Conservation (phyloP, 2,797 vertebrate species). For the Aulostomus chinensis region DNA sequence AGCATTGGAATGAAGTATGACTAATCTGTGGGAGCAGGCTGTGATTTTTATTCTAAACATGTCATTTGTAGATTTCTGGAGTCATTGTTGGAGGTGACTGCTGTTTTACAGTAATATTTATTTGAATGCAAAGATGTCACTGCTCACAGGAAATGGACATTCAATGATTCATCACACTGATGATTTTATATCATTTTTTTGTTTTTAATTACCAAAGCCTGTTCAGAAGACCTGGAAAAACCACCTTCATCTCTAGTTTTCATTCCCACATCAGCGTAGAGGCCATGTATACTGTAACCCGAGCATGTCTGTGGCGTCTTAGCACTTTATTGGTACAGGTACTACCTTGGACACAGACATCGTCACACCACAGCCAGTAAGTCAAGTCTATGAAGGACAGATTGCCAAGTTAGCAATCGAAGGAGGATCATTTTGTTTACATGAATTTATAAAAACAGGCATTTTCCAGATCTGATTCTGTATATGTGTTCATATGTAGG, state of each 20-base stretch:
- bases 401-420: slow-evolving; percentile 53
- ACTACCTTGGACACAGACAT: slow-evolving; percentile 68
- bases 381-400: slow-evolving; percentile 45
- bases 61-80: slow-evolving; percentile 52
- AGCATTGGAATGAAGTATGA: slow-evolving; percentile 66
- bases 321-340: slow-evolving; percentile 89
- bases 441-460: slow-evolving; percentile 54
- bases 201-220: slow-evolving; percentile 50
- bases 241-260: slow-evolving; percentile 2
- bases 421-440: slow-evolving; percentile 67
- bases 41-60: slow-evolving; percentile 50
- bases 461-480: slow-evolving; percentile 61
- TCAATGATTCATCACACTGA: slow-evolving; percentile 44
- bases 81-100: slow-evolving; percentile 48
- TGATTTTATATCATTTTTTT: slow-evolving; percentile 48
- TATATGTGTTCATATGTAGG: slow-evolving; percentile 68
- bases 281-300: slow-evolving; percentile 55
- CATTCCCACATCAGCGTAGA: slow-evolving; percentile 37
- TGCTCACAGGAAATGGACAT: slow-evolving; percentile 25
- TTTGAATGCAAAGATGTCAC: slow-evolving; percentile 55
- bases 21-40: slow-evolving; percentile 72
- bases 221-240: background rate
- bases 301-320: slow-evolving; percentile 73
- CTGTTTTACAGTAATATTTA: slow-evolving; percentile 63
- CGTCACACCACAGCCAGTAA: slow-evolving; percentile 49